Conservation (phyloP, 1,140 invertebrate species). For the Drosophila pallidifrons region DNA sequence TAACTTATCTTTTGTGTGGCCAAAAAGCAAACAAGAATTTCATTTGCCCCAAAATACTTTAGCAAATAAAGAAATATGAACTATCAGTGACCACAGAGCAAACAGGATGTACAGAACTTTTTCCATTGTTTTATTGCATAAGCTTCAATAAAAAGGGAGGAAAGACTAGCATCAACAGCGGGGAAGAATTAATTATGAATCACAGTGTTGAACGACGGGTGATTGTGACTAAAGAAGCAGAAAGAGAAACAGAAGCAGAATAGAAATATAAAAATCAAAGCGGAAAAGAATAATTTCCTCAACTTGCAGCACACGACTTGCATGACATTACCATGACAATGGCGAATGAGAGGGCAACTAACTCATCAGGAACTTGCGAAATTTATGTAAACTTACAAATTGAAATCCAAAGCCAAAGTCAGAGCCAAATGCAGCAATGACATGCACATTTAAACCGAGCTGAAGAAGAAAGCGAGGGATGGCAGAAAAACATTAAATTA, state of each 20-base stretch:
- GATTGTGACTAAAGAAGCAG: slow-evolving; percentile 17
- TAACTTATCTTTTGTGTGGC: slow-evolving; percentile 54
- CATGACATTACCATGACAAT: slow-evolving; percentile 72
- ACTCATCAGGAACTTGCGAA: slow-evolving; percentile 70
- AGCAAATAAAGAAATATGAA: slow-evolving; percentile 29
- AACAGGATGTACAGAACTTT: slow-evolving; percentile 2
- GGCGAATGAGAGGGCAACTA: slow-evolving; percentile 58
- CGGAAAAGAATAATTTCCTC: slow-evolving; percentile 67
- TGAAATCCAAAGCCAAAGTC: slow-evolving; percentile 69
- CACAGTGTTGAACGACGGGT: slow-evolving; percentile 50
- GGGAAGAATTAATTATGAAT: slow-evolving; percentile 73
- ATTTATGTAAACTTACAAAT: slow-evolving; percentile 83
- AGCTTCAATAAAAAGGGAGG: background rate
- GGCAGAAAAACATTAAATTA: slow-evolving; percentile 76
- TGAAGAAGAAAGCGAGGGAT: slow-evolving; percentile 2
- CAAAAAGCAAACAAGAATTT: slow-evolving; percentile 12
- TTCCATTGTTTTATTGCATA: slow-evolving; percentile 17
- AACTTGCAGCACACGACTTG: slow-evolving; percentile 13
- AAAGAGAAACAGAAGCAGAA: slow-evolving; percentile 14
- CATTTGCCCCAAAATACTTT: slow-evolving; percentile 30
- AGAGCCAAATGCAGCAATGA: slow-evolving; percentile 55
- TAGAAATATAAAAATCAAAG: slow-evolving; percentile 33
- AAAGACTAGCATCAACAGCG: background rate
- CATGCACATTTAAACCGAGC: slow-evolving; percentile 74
- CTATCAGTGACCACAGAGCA: slow-evolving; percentile 2